phyloP scores from a whole-genome alignment of 2,888 invertebrate species.

The Drosophila ustulata region DNA sequence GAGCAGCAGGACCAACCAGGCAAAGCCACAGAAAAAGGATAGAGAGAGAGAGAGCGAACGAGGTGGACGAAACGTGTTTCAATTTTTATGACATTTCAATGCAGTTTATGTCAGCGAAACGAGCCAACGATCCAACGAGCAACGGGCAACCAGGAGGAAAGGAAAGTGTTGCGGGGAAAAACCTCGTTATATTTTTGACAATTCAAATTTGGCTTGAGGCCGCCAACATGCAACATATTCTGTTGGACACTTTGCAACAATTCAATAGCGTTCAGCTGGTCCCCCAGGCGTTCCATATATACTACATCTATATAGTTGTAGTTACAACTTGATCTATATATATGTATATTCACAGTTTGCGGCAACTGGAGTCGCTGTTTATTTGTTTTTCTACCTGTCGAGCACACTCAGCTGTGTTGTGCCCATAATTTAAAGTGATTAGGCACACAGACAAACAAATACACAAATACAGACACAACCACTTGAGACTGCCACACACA shows the following conservation, averaged over 20 bases:
- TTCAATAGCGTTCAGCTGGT: constrained; percentile 40
- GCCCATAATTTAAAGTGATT: constrained; percentile 46
- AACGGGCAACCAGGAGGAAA: background rate
- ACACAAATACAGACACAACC: background rate
- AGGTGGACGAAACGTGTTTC: constrained; percentile 61
- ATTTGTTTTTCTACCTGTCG: constrained; percentile 34
- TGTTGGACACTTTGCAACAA: constrained; percentile 53
- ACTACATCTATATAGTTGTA: background rate
- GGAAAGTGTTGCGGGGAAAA: constrained; percentile 19
- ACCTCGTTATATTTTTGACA: constrained; percentile 71
- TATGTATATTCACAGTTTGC: background rate
- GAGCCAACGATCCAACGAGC: constrained; percentile 40
- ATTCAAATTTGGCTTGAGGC: constrained; percentile 67
- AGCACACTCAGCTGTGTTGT: constrained; percentile 18
- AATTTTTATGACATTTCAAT: constrained; percentile 81
- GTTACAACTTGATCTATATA: background rate
- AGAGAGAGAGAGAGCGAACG: constrained; percentile 19
- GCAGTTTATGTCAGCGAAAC: constrained; percentile 77
- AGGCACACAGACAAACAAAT: constrained; percentile 7
- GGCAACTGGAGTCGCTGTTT: background rate
- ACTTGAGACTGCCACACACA: constrained; percentile 1
- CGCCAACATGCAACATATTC: constrained; percentile 38
- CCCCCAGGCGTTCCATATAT: background rate
- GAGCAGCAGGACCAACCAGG: constrained; percentile 13
- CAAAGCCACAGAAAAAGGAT: background rate